phyloP scores from a whole-genome alignment of 2,113 vertebrate species.

The Coreoperca whiteheadi region DNA sequence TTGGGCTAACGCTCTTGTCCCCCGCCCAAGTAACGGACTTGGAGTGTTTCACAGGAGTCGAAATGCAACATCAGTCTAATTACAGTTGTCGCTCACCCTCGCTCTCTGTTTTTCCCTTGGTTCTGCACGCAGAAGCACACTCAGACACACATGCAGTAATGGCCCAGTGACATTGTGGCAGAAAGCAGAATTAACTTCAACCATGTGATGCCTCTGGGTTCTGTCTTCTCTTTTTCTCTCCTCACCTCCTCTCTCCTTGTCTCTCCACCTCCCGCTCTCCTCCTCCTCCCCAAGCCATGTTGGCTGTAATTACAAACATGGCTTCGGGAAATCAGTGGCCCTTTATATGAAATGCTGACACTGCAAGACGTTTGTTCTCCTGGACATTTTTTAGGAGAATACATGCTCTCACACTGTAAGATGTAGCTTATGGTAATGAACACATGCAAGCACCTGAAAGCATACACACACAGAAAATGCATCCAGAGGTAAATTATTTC shows the following conservation, averaged over 20 bases:
- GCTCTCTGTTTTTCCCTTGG: neutral
- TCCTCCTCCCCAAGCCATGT: conserved; percentile 40
- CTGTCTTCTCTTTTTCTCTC: conserved; percentile 16
- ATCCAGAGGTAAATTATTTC: conserved; percentile 20
- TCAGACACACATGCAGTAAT: conserved; percentile 19
- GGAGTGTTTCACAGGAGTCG: conserved; percentile 30
- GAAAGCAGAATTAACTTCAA: conserved; percentile 58
- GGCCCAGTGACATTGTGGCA: conserved; percentile 42
- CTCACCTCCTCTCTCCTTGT: conserved; percentile 31
- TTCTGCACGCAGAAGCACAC: conserved; percentile 8
- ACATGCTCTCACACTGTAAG: neutral
- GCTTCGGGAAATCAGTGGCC: conserved; percentile 57
- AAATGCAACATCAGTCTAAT: conserved; percentile 36
- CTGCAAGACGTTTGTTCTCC: conserved; percentile 48
- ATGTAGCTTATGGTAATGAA: conserved; percentile 20
- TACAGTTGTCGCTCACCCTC: conserved; percentile 11
- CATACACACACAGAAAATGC: conserved; percentile 15
- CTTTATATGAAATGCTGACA: conserved; percentile 64
- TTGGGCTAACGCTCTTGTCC: conserved; percentile 28
- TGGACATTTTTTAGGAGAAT: conserved; percentile 43
- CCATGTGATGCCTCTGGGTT: conserved; percentile 38
- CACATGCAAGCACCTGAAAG: conserved; percentile 18
- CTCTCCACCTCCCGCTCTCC: conserved; percentile 7
- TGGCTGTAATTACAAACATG: conserved; percentile 73
- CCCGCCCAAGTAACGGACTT: conserved; percentile 15